Evolutionary conservation across 2,888 invertebrate genomes (phyloP).

Genomic region (Leistus spinibarbis): DNA sequence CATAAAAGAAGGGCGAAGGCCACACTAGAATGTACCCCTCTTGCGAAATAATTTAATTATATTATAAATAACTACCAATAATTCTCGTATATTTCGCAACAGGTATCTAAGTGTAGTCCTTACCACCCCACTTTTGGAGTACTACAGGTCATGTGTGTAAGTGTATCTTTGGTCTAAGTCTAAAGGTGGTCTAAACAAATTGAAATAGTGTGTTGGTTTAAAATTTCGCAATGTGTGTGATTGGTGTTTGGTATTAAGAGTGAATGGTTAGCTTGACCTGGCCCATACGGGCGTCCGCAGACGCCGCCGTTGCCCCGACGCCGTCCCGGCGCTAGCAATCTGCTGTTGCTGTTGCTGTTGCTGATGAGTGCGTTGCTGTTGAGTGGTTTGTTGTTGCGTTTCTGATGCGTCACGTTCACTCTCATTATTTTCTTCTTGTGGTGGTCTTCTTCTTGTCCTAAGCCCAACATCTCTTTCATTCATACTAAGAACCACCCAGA

Average conservation of each 20-base stretch:
- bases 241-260: not conserved
- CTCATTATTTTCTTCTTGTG: conserved; percentile 47
- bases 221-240: not conserved
- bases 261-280: conserved; percentile 61
- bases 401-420: too few relatives aligned
- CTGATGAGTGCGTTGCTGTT: conserved; percentile 42
- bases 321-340: conserved; percentile 54
- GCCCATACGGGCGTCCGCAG: conserved; percentile 84
- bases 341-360: conserved; percentile 39
- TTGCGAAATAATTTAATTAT: not conserved
- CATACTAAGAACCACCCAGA: conserved; percentile 54
- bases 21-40: not conserved
- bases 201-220: too few relatives aligned
- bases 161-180: not conserved
- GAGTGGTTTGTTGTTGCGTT: not conserved
- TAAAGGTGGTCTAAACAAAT: too few relatives aligned
- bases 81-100: not conserved
- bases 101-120: not conserved
- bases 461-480: conserved; percentile 60
- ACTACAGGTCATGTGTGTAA: not conserved
- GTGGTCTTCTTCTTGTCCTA: conserved; percentile 54
- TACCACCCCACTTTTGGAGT: not conserved
- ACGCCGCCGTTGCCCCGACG: conserved; percentile 72
- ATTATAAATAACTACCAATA: not conserved
- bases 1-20: not conserved